These are phyloP conservation scores for Benitochromis conjunctus DNA, from an alignment of 2,113 vertebrate species.

Conservation along the genomic window DNA sequence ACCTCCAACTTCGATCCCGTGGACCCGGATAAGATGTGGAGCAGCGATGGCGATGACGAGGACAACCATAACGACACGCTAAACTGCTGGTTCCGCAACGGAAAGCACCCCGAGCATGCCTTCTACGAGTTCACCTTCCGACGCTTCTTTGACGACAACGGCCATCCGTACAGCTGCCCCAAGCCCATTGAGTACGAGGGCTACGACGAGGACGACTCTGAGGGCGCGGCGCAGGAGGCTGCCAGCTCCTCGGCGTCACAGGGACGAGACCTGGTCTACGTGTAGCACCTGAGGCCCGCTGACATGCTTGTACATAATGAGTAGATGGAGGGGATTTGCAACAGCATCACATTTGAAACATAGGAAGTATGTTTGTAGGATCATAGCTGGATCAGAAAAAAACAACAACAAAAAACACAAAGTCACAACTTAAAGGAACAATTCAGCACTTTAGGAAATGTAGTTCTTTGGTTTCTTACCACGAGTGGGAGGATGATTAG, in stretches of 20 bases:
- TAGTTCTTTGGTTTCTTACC: background rate
- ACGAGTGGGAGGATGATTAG: background rate
- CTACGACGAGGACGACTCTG: constrained; percentile 72
- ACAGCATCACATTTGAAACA: background rate
- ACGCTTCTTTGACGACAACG: constrained; percentile 97
- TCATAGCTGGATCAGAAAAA: background rate
- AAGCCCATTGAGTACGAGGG: constrained; percentile 92
- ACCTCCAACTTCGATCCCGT: constrained; percentile 98
- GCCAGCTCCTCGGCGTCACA: constrained; percentile 62
- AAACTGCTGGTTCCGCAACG: constrained; percentile 92
- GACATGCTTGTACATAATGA: background rate
- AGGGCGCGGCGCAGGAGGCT: constrained; percentile 59
- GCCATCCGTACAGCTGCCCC: constrained; percentile 95
- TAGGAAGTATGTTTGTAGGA: constrained; percentile 12
- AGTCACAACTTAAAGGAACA: background rate
- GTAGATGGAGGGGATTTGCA: background rate
- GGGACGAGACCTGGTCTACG: constrained; percentile 88
- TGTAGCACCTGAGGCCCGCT: constrained; percentile 66
- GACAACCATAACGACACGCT: constrained; percentile 88
- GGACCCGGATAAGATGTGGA: constrained; percentile 96
- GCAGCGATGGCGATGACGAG: constrained; percentile 81
- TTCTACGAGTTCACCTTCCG: constrained; percentile 99
- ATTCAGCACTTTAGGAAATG: background rate
- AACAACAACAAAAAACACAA: background rate
- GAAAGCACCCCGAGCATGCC: constrained; percentile 95